Evolutionary conservation across 2,113 vertebrate species (phyloP).

Genomic region (Merops nubicus): DNA sequence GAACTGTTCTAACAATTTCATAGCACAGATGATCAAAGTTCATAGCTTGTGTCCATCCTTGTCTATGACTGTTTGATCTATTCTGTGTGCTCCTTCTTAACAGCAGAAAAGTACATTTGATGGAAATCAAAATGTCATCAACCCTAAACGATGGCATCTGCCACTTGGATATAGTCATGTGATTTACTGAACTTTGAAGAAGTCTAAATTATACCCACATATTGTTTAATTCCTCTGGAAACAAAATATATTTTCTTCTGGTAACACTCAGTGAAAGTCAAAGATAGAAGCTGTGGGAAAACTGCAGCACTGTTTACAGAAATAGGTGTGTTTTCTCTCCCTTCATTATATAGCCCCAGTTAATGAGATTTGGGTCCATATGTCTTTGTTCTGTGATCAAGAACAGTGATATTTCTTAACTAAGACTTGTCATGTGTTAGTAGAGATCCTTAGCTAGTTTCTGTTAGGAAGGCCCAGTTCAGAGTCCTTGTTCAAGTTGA

Average conservation of each 20-base stretch:
- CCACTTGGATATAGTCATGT: neutral
- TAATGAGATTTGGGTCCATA: neutral
- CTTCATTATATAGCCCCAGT: neutral
- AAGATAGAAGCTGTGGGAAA: neutral
- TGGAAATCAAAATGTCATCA: neutral
- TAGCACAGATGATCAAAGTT: neutral
- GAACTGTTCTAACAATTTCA: neutral
- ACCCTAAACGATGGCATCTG: neutral
- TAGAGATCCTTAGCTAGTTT: neutral
- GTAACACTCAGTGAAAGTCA: neutral
- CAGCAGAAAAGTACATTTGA: neutral
- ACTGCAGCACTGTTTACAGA: neutral
- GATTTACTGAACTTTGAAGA: neutral
- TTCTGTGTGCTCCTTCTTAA: neutral
- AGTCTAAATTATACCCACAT: neutral
- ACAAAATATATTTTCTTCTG: neutral
- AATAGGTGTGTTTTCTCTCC: neutral
- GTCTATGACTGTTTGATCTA: neutral
- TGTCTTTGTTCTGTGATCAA: neutral
- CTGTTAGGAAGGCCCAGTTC: neutral
- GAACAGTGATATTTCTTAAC: neutral
- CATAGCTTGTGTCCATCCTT: neutral
- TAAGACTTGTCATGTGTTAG: neutral
- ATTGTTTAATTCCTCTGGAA: neutral
- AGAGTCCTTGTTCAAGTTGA: neutral